phyloP scores from a whole-genome alignment of 2,797 vertebrate genomes.

The Percopsis omiscomaycus region DNA sequence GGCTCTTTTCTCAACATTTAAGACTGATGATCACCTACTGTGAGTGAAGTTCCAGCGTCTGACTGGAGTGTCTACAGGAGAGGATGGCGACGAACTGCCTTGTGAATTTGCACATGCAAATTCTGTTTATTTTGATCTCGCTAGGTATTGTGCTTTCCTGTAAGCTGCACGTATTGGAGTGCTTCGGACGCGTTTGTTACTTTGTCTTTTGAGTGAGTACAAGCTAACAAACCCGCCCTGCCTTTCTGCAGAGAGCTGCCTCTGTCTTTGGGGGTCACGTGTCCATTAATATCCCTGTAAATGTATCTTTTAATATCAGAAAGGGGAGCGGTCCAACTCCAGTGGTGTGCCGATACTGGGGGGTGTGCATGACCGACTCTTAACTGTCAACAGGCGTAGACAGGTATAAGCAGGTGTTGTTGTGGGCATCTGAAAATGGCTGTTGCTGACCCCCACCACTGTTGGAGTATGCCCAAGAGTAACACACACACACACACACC shows the following conservation, averaged over 20 bases:
- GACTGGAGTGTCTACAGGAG: conserved; percentile 28
- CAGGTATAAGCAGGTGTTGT: conserved; percentile 3
- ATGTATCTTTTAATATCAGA: background rate
- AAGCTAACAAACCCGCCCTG: background rate
- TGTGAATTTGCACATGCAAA: conserved; percentile 28
- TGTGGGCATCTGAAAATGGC: conserved; percentile 20
- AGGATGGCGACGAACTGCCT: conserved; percentile 28
- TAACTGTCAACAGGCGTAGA: conserved; percentile 8
- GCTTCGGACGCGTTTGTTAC: conserved; percentile 2
- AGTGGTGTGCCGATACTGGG: background rate
- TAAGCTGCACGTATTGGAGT: conserved; percentile 15
- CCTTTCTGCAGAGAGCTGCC: background rate
- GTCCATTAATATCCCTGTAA: background rate
- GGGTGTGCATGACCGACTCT: conserved; percentile 10
- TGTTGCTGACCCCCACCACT: too few species aligned
- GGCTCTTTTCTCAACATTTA: conserved; percentile 40
- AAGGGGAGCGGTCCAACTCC: background rate
- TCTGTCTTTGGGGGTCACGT: background rate
- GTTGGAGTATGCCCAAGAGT: background rate
- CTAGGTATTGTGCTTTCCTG: conserved; percentile 5
- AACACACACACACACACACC: conserved; percentile 4
- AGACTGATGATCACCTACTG: too few species aligned
- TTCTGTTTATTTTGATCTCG: conserved; percentile 42
- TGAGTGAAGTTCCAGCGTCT: conserved; percentile 35
- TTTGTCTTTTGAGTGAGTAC: background rate